phyloP scores from a whole-genome alignment of 92 coral and sea anemone genomes.

The Muricea muricata region DNA sequence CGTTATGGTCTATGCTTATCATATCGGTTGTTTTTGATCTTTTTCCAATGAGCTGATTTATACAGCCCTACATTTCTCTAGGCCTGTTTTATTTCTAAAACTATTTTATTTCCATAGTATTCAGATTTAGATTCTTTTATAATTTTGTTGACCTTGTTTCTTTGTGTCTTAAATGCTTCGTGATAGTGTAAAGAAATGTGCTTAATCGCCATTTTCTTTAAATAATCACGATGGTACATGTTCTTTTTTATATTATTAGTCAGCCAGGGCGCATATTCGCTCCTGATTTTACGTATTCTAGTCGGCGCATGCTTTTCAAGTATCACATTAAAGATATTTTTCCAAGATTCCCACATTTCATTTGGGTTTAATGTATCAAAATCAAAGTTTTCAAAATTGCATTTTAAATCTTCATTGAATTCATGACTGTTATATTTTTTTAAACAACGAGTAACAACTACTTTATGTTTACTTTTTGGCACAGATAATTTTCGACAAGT shows the following conservation, averaged over 20 bases:
- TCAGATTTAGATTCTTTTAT: background rate
- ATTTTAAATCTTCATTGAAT: slow-evolving; percentile 23
- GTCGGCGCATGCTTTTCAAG: background rate
- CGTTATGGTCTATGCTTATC: background rate
- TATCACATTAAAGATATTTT: background rate
- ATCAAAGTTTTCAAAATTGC: background rate
- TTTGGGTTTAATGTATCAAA: background rate
- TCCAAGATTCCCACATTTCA: background rate
- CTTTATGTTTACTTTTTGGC: slow-evolving; percentile 17
- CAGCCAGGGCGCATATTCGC: background rate
- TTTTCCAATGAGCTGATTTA: background rate
- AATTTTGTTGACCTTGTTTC: background rate
- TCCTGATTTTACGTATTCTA: background rate
- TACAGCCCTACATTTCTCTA: too few relatives aligned
- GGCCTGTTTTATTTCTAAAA: background rate
- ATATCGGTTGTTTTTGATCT: background rate
- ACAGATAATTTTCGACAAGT: slow-evolving; percentile 23
- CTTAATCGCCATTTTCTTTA: too few relatives aligned
- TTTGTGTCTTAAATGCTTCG: background rate
- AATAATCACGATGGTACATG: too few relatives aligned
- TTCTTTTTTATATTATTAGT: background rate
- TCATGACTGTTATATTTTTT: background rate
- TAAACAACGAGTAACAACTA: slow-evolving; percentile 18
- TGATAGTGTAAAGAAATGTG: background rate
- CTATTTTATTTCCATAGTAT: background rate